Conservation (phyloP, 2,113 vertebrate species). For the Alaudala cheleensis region DNA sequence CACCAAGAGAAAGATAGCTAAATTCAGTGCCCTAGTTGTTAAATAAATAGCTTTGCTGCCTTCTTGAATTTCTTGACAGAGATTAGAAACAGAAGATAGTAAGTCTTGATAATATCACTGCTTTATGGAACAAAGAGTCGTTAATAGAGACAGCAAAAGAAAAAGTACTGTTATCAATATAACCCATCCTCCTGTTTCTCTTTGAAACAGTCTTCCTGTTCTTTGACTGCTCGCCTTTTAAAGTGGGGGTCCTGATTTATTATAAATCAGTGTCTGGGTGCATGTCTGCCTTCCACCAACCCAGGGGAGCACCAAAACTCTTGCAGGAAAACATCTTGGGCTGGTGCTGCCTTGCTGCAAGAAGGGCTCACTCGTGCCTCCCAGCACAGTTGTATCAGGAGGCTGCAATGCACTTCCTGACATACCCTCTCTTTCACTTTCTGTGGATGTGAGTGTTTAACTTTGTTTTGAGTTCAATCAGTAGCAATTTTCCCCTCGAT, state of each 20-base stretch:
- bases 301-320: not conserved
- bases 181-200: not conserved
- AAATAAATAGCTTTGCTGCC: not conserved
- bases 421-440: not conserved
- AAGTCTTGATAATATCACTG: not conserved
- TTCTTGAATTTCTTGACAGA: not conserved
- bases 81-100: not conserved
- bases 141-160: not conserved
- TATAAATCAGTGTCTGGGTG: not conserved
- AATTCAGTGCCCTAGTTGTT: not conserved
- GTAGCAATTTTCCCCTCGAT: not conserved
- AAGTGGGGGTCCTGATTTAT: not conserved
- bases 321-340: not conserved
- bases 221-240: not conserved
- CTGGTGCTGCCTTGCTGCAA: not conserved
- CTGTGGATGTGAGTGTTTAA: fast-evolving
- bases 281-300: not conserved
- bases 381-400: fast-evolving
- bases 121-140: not conserved
- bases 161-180: not conserved
- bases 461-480: not conserved
- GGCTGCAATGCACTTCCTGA: fast-evolving
- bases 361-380: fast-evolving
- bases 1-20: not conserved
- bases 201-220: not conserved